phyloP scores from a whole-genome alignment of 2,797 vertebrate species.

The Hemibagrus guttatus region DNA sequence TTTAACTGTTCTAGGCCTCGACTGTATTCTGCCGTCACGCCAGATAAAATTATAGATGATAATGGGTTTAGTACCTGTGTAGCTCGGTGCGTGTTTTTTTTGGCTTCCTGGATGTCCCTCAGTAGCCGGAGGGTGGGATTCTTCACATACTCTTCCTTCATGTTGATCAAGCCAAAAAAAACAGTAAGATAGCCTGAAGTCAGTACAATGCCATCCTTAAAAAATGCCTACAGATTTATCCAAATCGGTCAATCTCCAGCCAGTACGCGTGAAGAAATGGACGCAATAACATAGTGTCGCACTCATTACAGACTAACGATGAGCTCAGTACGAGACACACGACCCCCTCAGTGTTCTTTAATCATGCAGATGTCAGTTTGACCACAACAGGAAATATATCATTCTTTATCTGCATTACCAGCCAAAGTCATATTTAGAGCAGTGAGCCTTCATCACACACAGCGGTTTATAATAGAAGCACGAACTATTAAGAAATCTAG shows the following conservation, averaged over 20 bases:
- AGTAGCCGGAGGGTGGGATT: slow-evolving; percentile 84
- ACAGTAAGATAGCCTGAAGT: background rate
- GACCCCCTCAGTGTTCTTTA: slow-evolving; percentile 4
- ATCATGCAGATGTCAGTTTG: slow-evolving; percentile 27
- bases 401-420: slow-evolving; percentile 47
- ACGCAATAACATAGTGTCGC: background rate
- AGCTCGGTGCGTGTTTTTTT: slow-evolving; percentile 90
- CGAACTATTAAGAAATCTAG: background rate
- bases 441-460: slow-evolving; percentile 2
- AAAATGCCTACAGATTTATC: background rate
- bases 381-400: slow-evolving; percentile 45
- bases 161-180: slow-evolving; percentile 67
- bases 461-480: background rate
- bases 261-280: background rate
- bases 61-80: slow-evolving; percentile 79
- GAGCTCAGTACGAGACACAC: background rate
- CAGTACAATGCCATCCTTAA: background rate
- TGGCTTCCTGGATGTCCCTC: slow-evolving; percentile 92
- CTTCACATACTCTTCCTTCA: slow-evolving; percentile 88
- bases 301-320: background rate
- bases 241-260: background rate
- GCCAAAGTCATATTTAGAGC: slow-evolving; percentile 18
- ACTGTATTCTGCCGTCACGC: background rate
- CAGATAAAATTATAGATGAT: background rate
- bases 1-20: background rate